phyloP scores from a whole-genome alignment of 2,113 vertebrate genomes.

The Ceyx melanurus region DNA sequence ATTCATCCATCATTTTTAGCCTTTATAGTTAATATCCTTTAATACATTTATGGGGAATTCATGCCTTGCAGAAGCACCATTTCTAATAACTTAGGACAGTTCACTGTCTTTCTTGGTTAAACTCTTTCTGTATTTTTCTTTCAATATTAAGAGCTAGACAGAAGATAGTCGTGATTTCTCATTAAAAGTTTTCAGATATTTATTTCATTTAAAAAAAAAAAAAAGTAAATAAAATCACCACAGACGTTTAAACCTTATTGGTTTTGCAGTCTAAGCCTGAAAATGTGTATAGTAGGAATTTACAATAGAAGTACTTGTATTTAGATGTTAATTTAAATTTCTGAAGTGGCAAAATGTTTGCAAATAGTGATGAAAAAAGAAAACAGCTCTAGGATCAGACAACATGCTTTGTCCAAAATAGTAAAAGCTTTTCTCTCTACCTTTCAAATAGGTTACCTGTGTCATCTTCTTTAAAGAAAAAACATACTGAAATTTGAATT shows the following conservation, averaged over 20 bases:
- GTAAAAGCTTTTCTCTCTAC: background rate
- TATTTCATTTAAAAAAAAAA: background rate
- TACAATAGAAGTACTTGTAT: background rate
- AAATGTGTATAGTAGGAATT: background rate
- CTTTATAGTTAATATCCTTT: constrained; percentile 37
- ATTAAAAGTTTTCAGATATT: background rate
- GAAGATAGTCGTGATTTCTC: background rate
- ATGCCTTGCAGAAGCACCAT: background rate
- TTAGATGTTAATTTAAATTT: background rate
- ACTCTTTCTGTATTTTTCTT: background rate
- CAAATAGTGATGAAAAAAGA: background rate
- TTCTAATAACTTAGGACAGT: constrained; percentile 16
- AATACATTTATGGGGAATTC: constrained; percentile 20
- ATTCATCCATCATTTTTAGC: constrained; percentile 51
- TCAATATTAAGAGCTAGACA: background rate
- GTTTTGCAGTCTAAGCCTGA: background rate
- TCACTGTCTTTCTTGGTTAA: background rate
- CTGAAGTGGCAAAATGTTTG: background rate
- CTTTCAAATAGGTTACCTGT: background rate
- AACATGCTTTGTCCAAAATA: background rate
- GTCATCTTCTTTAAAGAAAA: background rate
- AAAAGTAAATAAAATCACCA: background rate
- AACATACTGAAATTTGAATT: background rate
- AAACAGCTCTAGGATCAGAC: background rate
- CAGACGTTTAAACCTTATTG: background rate